These are phyloP conservation scores for Eurystomus gularis DNA, from an alignment of 2,113 vertebrate species.

Conservation along the genomic window DNA sequence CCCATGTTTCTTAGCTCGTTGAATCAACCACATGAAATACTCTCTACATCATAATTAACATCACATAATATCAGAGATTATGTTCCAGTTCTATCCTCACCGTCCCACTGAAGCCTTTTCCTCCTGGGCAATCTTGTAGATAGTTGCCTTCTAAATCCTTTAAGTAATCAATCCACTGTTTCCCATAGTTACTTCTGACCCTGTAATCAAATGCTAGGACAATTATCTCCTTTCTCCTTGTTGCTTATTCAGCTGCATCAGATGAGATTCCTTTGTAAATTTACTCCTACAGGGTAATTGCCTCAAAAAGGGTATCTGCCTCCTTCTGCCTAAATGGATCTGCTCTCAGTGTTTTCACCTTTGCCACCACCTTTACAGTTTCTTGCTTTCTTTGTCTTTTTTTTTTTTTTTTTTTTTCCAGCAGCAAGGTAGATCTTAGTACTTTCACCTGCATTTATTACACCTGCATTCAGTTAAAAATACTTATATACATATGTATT, in stretches of 20 bases:
- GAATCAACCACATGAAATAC: background rate
- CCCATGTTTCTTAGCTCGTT: background rate
- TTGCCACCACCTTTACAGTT: background rate
- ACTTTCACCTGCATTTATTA: background rate
- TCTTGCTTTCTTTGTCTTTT: background rate
- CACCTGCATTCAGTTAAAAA: background rate
- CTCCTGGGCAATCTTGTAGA: background rate
- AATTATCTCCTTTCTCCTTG: background rate
- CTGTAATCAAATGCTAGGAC: background rate
- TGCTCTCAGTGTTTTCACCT: background rate
- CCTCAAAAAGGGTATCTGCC: background rate
- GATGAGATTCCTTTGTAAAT: background rate
- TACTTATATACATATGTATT: background rate
- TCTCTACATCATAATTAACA: background rate
- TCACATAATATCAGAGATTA: background rate
- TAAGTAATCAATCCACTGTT: background rate
- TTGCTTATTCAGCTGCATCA: background rate
- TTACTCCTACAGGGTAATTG: background rate
- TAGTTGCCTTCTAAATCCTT: background rate
- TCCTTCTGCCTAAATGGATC: background rate
- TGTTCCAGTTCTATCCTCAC: background rate
- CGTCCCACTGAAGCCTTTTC: background rate
- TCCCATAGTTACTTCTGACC: background rate
- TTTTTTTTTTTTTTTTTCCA: background rate
- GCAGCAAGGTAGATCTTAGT: background rate